Evolutionary conservation across 2,113 vertebrate species (phyloP).

Genomic region (Aramus guarauna): DNA sequence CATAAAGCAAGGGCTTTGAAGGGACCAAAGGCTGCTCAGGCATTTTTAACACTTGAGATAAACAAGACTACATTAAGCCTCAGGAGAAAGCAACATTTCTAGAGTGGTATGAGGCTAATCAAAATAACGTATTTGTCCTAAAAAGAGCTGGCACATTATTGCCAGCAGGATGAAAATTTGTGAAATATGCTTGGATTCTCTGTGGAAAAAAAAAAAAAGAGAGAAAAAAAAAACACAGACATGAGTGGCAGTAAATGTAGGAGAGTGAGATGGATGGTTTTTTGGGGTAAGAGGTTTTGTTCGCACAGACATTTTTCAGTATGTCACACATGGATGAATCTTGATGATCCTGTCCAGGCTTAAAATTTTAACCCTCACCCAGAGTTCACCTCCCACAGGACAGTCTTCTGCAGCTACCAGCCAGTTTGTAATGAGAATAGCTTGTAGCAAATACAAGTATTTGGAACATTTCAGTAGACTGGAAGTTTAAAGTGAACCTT

Average conservation of each 20-base stretch:
- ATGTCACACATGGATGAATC: neutral
- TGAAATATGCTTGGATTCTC: neutral
- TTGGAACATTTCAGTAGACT: neutral
- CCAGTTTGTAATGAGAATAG: neutral
- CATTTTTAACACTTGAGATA: constrained; percentile 28
- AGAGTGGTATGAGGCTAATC: neutral
- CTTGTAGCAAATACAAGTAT: neutral
- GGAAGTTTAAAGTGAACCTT: neutral
- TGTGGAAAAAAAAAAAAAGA: neutral
- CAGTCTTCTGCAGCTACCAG: neutral
- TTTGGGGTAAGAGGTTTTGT: neutral
- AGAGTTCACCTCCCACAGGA: neutral
- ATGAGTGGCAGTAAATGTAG: neutral
- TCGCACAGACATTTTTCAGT: neutral
- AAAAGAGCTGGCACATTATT: constrained; percentile 27
- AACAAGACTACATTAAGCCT: neutral
- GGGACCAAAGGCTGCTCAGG: neutral
- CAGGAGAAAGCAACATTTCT: neutral
- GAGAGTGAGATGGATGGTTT: neutral
- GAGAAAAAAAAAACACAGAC: neutral
- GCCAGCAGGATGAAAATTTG: neutral
- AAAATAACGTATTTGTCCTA: neutral
- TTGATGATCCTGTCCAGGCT: neutral
- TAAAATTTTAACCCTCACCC: neutral
- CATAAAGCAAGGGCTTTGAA: neutral